Evolutionary conservation across 2,797 vertebrate genomes (phyloP), one percentile per base, ranked within the genome.

Genomic region (Ibycter americanus): DNA sequence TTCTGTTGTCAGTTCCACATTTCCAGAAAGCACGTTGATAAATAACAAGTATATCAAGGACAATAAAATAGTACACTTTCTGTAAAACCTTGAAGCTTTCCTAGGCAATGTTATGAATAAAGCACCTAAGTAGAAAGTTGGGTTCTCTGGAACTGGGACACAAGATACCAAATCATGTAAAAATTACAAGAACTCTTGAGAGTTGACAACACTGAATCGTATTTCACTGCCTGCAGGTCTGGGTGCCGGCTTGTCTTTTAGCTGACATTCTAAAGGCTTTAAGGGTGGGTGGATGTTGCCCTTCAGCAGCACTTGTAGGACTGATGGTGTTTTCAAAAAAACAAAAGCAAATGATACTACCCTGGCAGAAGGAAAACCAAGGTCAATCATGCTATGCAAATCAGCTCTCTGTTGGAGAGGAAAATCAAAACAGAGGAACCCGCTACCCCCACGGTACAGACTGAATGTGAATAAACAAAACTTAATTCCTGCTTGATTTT

Each of bases 361-460:
- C 40, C 72, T 89, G 61, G 32, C 72, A 90, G 63, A 85, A 42
- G 71, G 68, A 92, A 96, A 92, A 94, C 22, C 92, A 97, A 97
- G 96, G 95, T 97, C 96, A 96, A 96, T 96, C 95, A 96, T 10
- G 27, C 89, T 68, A 95, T 94, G 94, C 81, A 95, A 96, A 97
- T 96, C 58, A 92, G 61, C 68, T 92, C 83, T 78, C 76, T 87
- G 81, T 36, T 80, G 78, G 65, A 95, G 89, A 93, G 68, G 89
- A 88, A 96, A 97, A 97, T 96, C 94, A 96, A 87, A 97, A 89
- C 93, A 96, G 67, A 93, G 55, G 63, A 93, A 85, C 56, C 63
- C 58, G 61, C 76, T 74, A 94, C 76, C 58, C 87, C 79, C 65
- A 38, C 19, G 2, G n/a, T 46, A 85, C 49, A 86, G 72, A 76